A percentile compares a stretch with the other conserved stretches of the same genome.
phyloP scores from a whole-genome alignment of 2,888 invertebrate species.

The Tetheella fluctuosa region DNA sequence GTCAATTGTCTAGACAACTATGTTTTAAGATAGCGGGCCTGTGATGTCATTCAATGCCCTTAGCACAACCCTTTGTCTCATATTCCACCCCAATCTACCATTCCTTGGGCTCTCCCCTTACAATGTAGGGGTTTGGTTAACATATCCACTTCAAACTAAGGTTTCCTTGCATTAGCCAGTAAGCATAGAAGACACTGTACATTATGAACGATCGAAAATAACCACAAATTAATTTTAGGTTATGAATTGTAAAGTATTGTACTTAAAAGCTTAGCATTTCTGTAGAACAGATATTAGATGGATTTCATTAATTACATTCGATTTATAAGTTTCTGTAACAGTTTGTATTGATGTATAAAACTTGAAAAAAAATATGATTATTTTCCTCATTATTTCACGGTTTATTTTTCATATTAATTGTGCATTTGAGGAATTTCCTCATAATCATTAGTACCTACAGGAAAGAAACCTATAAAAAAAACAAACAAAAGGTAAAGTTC shows the following conservation, averaged over 20 bases:
- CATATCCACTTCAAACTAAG: constrained; percentile 2
- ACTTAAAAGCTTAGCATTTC: too few relatives aligned
- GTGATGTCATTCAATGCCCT: neutral
- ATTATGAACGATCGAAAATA: neutral
- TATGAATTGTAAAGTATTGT: neutral
- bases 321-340: too few relatives aligned
- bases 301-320: too few relatives aligned
- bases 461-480: neutral
- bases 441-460: constrained; percentile 1
- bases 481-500: neutral
- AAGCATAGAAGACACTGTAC: neutral
- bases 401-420: too few relatives aligned
- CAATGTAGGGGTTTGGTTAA: neutral
- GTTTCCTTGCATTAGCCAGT: neutral
- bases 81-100: neutral
- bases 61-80: neutral
- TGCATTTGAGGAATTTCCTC: neutral
- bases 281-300: too few relatives aligned
- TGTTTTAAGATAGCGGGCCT: neutral
- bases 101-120: neutral
- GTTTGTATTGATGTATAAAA: too few relatives aligned
- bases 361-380: too few relatives aligned
- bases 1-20: neutral
- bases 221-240: neutral
- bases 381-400: too few relatives aligned